Evolutionary conservation across 2,888 invertebrate genomes (phyloP).

Genomic region (Tetheella fluctuosa): DNA sequence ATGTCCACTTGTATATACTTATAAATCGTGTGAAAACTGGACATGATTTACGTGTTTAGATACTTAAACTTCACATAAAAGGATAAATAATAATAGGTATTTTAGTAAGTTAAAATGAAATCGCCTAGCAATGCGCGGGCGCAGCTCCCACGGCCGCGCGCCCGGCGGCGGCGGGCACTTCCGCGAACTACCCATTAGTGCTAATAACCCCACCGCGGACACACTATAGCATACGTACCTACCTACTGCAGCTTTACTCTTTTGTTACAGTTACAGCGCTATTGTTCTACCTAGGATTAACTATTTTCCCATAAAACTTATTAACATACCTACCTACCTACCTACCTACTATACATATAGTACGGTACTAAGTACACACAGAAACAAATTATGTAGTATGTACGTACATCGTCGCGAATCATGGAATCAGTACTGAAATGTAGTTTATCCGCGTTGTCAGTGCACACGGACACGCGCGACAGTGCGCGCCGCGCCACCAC

Average conservation of each 20-base stretch:
- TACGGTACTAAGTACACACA: background rate
- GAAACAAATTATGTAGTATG: background rate
- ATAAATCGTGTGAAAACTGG: no score
- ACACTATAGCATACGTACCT: background rate
- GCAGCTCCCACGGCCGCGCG: background rate
- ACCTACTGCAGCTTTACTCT: background rate
- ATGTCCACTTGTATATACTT: no score
- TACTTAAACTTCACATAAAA: no score
- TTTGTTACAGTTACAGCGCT: background rate
- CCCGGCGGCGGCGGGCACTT: background rate
- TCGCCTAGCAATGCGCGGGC: background rate
- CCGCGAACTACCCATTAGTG: conserved; percentile 17
- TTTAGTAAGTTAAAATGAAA: background rate
- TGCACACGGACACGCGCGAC: no score
- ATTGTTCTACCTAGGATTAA: conserved; percentile 11
- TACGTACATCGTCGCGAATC: no score
- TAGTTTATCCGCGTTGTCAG: no score
- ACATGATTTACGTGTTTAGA: no score
- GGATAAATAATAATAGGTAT: no score
- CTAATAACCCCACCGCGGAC: conserved; percentile 9
- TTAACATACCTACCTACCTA: conserved; percentile 1
- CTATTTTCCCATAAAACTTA: conserved; percentile 11
- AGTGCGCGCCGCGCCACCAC: no score
- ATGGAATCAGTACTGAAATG: no score
- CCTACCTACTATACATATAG: background rate